Evolutionary conservation across 1,140 invertebrate species (phyloP), one percentile per base, ranked within the genome.

Genomic region (Atopsyche davidsoni): DNA sequence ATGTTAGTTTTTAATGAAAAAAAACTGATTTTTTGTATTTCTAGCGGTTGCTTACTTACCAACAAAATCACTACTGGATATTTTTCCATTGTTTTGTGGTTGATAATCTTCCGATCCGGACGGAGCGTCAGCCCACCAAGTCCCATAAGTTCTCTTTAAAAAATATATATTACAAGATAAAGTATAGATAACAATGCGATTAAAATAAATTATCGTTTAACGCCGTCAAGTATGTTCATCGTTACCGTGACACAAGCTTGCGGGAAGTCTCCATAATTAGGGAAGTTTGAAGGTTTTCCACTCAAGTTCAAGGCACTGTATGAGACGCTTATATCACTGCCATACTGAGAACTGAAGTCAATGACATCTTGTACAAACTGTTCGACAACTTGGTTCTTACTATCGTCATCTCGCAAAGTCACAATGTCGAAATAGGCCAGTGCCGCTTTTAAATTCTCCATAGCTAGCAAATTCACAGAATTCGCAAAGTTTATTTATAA

Each of bases 311-410:
- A 79, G 7, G 88, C 89, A 6, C 87, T 87, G 62, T 94, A 94
- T 0, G 87, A 92, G 63, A 92, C 85, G 69, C 87, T 90, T 51
- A 80, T 82, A 67, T 85, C 84, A 70, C 82, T 88, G 39, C 89
- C 90, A 72, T 94, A 95, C 67, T 92, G 88, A 2, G 89, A 92
- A 67, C 87, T 91, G 62, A 90, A 93, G 63, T 89, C 85, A 38
- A 81, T 67, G 18, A 93, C 86, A 61, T 75, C 71, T 18, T 77
- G 65, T 0, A 80, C 85, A 66, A 76, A 87, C 55, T 87, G 84
- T 56, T 83, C 78, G 3, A 83, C 57, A 57, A 77, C 28, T 42
- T 47, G 28, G 9, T 24, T 23, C 32, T 38, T 44, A 21, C 32
- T 44, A 9, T 52, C 38, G 14, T 41, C 38, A 10, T 52, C 21